Conservation (phyloP, 1,140 invertebrate genomes). For the Whitmania pigra region DNA sequence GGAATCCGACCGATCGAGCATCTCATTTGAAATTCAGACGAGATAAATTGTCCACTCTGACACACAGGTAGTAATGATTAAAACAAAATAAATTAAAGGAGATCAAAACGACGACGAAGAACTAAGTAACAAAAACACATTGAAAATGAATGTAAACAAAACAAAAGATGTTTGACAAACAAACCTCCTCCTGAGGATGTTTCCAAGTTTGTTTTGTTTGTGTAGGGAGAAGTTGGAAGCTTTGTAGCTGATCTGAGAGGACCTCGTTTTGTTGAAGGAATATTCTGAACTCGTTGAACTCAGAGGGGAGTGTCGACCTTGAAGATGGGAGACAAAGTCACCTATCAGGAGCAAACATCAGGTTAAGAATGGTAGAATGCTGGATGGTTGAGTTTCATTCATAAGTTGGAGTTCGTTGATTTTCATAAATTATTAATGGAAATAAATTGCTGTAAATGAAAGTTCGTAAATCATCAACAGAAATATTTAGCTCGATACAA, state of each 20-base stretch:
- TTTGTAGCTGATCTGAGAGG: neutral
- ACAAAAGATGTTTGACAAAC: neutral
- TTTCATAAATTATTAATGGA: neutral
- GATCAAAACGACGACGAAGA: too few species aligned
- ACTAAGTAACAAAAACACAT: too few species aligned
- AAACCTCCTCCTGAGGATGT: neutral
- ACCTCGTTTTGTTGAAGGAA: neutral
- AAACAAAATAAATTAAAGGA: too few species aligned
- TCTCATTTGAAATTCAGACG: too few species aligned
- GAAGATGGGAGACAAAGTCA: neutral
- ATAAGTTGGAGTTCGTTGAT: neutral
- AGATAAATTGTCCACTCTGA: too few species aligned
- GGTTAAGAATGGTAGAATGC: neutral
- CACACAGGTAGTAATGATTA: too few species aligned
- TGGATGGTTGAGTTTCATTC: neutral
- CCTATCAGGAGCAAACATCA: neutral
- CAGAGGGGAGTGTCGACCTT: neutral
- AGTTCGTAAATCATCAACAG: too few species aligned
- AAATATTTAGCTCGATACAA: too few species aligned
- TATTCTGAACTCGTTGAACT: slow-evolving; percentile 7
- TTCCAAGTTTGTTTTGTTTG: neutral
- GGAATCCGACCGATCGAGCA: too few species aligned
- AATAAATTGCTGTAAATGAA: too few species aligned
- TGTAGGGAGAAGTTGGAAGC: neutral
- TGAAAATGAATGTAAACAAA: neutral